Evolutionary conservation across 2,113 vertebrate genomes (phyloP), one percentile per base, ranked within the genome.

Genomic region (Ageneiosus marmoratus): DNA sequence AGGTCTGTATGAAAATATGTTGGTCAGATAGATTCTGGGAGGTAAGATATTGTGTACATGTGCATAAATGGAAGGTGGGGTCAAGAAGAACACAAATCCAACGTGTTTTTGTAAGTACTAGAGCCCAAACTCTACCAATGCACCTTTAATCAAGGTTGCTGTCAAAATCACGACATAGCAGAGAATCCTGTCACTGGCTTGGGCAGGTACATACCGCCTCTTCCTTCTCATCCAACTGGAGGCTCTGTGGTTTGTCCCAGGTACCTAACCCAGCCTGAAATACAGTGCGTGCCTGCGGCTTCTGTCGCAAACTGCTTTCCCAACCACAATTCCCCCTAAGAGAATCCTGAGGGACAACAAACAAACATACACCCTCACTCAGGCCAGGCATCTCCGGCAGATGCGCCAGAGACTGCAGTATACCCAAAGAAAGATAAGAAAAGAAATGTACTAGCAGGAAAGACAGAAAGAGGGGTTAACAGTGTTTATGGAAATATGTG

Each of bases 281-380:
- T 86, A 94, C 50, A 74, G 89, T 88, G 34, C 94, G 92, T 85
- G 91, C 87, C 75, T 86, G 89, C 65, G 93, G 93, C 86, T 89
- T 93, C 91, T 93, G 91, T 55, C 94, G 91, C 79, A 94, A 92
- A 85, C 92, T 92, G 89, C 82, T 91, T 76, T 92, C 91, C 91
- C 91, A 91, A 87, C 89, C 92, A 84, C 18, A 90, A 88, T 86
- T 12, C 11, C 93, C 92, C 88, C 93, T 92, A 91, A 44, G 48
- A 86, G 84, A 50, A 79, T 81, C 90, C 93, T 94, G 89, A 86
- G 86, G 91, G 88, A 91, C 74, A 88, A 89, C 81, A 91, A 73
- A 92, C 77, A 90, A 81, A 89, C 62, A 65, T 48, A 78, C 63
- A 56, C 78, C 32, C 34, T 75, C 56, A 81, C 82, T 48, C 48